phyloP scores from a whole-genome alignment of 2,888 invertebrate genomes.

The Drosophila affinis region DNA sequence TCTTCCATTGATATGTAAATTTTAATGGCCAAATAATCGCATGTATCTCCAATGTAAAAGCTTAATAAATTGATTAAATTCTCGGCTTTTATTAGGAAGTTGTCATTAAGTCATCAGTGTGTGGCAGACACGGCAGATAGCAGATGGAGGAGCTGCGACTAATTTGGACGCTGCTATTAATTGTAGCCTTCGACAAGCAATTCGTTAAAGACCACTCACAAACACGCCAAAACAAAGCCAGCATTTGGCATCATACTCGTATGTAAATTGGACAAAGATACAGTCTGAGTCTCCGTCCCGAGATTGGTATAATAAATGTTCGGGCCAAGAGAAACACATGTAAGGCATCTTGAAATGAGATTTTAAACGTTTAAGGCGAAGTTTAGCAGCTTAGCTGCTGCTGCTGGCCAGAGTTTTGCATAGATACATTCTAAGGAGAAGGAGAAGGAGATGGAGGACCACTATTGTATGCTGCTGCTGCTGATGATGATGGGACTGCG shows the following conservation, averaged over 20 bases:
- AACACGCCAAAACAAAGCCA: slow-evolving; percentile 41
- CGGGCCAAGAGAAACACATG: slow-evolving; percentile 63
- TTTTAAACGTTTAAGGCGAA: slow-evolving; percentile 60
- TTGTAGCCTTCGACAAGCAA: slow-evolving; percentile 67
- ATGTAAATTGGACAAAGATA: slow-evolving; percentile 57
- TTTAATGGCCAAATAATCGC: slow-evolving; percentile 72
- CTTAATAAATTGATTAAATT: slow-evolving; percentile 72
- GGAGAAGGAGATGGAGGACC: background rate
- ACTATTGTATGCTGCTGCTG: slow-evolving; percentile 18
- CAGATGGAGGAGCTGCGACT: slow-evolving; percentile 40
- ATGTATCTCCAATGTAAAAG: slow-evolving; percentile 63
- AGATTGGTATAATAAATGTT: slow-evolving; percentile 69
- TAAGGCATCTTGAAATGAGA: slow-evolving; percentile 71
- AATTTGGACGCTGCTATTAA: slow-evolving; percentile 72
- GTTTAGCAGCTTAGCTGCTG: slow-evolving; percentile 30
- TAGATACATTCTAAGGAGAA: slow-evolving; percentile 41
- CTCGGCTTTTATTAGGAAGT: slow-evolving; percentile 69
- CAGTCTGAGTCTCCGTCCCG: slow-evolving; percentile 57
- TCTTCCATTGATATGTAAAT: slow-evolving; percentile 70
- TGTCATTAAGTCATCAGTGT: slow-evolving; percentile 72
- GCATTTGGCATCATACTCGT: slow-evolving; percentile 39
- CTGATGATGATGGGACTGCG: slow-evolving; percentile 33
- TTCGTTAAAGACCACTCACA: slow-evolving; percentile 55
- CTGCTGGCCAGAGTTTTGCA: slow-evolving; percentile 49
- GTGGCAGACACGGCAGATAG: background rate